These are phyloP conservation scores for Drosophila arawakana DNA, from an alignment of 1,140 invertebrate genomes.

Conservation along the genomic window DNA sequence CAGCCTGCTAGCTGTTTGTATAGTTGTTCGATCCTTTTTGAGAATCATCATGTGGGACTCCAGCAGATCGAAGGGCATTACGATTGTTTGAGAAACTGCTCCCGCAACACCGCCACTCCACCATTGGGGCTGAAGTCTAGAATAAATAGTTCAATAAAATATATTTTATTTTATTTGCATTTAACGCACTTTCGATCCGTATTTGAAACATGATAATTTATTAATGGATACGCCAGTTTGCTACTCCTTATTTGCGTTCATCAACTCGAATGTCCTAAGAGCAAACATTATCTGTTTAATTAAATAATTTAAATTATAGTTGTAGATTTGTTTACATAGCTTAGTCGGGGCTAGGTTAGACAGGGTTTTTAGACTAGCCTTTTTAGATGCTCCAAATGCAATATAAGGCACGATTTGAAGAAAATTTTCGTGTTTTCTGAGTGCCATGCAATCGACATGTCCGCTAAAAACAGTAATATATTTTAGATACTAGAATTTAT, in stretches of 20 bases:
- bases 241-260: background rate
- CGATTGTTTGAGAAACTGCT: slow-evolving; percentile 25
- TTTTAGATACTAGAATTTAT: slow-evolving; percentile 9
- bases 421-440: background rate
- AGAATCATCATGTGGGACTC: slow-evolving; percentile 59
- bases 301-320: too few species aligned
- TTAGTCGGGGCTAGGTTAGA: background rate
- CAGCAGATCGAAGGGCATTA: slow-evolving; percentile 56
- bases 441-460: background rate
- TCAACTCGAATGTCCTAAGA: too few species aligned
- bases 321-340: slow-evolving; percentile 30
- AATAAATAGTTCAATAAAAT: background rate
- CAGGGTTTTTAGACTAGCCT: too few species aligned
- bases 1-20: background rate
- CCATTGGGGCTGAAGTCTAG: slow-evolving; percentile 51
- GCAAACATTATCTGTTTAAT: too few species aligned
- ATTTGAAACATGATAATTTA: background rate
- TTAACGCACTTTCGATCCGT: slow-evolving; percentile 3
- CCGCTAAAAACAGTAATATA: background rate
- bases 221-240: slow-evolving; percentile 12
- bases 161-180: background rate
- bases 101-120: slow-evolving; percentile 64
- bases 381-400: background rate
- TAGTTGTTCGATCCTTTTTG: slow-evolving; percentile 20
- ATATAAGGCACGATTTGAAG: background rate